Conservation (phyloP, 2,113 vertebrate species). For the Athene noctua region DNA sequence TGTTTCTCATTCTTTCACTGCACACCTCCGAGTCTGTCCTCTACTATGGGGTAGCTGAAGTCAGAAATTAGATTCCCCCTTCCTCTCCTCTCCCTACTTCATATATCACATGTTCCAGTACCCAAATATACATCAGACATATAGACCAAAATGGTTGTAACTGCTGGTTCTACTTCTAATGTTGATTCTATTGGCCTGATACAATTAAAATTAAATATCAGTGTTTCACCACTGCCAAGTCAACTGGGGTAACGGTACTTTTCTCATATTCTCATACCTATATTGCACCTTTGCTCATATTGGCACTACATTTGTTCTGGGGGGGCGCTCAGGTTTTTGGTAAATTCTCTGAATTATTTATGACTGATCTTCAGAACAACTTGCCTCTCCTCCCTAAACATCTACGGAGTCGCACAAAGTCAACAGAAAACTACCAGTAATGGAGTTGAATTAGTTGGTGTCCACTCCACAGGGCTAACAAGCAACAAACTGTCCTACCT, state of each 20-base stretch:
- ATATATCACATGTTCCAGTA: neutral
- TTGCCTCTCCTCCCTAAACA: neutral
- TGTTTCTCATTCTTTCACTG: neutral
- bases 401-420: neutral
- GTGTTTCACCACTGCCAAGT: neutral
- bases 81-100: neutral
- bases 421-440: neutral
- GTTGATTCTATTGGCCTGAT: neutral
- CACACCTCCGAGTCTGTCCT: neutral
- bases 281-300: neutral
- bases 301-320: neutral
- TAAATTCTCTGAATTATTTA: neutral
- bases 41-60: neutral
- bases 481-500: neutral
- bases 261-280: neutral
- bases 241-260: neutral
- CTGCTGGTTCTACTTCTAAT: neutral
- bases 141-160: neutral
- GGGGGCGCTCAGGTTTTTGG: neutral
- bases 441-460: neutral
- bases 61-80: neutral
- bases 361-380: neutral
- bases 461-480: neutral
- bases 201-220: neutral
- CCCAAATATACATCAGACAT: neutral